These are phyloP conservation scores for Apteryx mantelli DNA, from an alignment of 2,113 vertebrate species.

Conservation along the genomic window DNA sequence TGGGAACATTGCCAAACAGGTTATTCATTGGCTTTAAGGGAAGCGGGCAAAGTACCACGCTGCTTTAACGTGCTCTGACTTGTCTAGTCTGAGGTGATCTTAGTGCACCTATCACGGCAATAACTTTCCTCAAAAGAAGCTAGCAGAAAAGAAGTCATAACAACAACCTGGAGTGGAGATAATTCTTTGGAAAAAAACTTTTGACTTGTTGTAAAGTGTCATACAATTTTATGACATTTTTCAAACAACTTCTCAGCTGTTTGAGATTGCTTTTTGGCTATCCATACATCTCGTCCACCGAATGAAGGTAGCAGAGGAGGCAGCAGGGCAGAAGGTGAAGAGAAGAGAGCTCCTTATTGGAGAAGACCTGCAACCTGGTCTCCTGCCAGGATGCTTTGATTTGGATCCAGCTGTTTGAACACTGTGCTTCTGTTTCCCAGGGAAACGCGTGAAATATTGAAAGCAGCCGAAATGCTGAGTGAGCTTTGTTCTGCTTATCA, in stretches of 20 bases:
- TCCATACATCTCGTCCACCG: fast-evolving
- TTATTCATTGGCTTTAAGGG: neutral
- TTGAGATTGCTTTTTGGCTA: neutral
- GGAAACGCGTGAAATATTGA: neutral
- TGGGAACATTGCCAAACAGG: neutral
- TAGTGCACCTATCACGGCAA: neutral
- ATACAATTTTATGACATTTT: neutral
- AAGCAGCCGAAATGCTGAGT: neutral
- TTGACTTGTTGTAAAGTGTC: neutral
- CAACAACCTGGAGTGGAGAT: neutral
- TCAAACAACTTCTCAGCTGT: neutral
- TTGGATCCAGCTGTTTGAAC: neutral
- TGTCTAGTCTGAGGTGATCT: neutral
- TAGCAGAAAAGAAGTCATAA: neutral
- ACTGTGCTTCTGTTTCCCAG: neutral
- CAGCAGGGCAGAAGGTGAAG: neutral
- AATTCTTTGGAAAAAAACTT: neutral
- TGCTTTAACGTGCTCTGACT: neutral
- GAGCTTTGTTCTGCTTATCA: neutral
- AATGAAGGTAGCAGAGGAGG: neutral
- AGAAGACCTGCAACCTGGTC: fast-evolving
- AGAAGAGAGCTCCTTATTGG: fast-evolving
- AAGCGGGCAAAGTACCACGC: neutral
- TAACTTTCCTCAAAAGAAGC: neutral
- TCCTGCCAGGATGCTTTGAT: neutral